Evolutionary conservation across 1,140 invertebrate species (phyloP).

Genomic region (Formica exsecta): DNA sequence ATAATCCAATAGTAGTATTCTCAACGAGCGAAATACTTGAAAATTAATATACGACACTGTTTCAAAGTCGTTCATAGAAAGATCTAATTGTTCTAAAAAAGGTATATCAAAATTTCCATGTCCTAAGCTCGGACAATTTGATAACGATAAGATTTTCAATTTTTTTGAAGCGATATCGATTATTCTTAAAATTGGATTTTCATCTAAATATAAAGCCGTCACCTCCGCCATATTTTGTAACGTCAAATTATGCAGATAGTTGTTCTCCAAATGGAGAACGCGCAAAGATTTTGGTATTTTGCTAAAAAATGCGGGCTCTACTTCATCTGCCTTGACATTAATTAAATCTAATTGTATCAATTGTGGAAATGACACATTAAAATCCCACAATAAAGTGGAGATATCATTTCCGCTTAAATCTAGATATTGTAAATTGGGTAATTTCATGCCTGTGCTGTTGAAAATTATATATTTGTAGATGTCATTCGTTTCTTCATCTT

Average conservation of each 20-base stretch:
- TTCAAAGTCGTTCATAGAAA: background rate
- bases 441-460: background rate
- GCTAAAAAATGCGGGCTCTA: background rate
- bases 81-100: background rate
- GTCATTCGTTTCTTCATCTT: background rate
- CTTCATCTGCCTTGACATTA: fast-evolving
- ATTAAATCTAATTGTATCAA: slow-evolving; percentile 30
- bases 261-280: slow-evolving; percentile 42
- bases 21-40: background rate
- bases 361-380: background rate
- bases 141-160: slow-evolving; percentile 17
- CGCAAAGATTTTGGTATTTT: slow-evolving; percentile 33
- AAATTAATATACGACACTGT: fast-evolving
- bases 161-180: background rate
- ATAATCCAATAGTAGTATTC: slow-evolving; percentile 37
- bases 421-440: slow-evolving; percentile 14
- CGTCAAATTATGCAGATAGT: background rate
- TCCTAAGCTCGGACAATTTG: background rate
- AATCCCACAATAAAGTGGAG: background rate
- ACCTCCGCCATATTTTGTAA: background rate
- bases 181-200: background rate
- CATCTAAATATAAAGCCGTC: slow-evolving; percentile 1
- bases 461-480: background rate
- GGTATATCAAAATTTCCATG: background rate
- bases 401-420: background rate